Evolutionary conservation across 2,113 vertebrate genomes (phyloP).

Genomic region (Procapra przewalskii): DNA sequence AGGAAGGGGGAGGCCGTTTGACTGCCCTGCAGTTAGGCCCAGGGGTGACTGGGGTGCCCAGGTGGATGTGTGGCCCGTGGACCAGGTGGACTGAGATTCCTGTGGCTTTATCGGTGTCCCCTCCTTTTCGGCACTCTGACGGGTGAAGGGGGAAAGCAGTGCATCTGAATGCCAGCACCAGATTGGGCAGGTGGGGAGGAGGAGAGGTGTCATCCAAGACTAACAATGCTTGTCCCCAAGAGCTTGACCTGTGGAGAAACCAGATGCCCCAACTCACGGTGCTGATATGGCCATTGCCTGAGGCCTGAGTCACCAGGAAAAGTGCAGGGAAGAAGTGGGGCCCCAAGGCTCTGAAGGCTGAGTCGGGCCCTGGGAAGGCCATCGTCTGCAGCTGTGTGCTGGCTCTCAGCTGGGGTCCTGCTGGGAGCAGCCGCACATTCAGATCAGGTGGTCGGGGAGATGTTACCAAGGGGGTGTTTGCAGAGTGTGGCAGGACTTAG

Average conservation of each 20-base stretch:
- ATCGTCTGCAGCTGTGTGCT: not conserved
- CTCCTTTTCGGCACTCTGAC: too few relatives aligned
- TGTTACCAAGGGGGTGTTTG: not conserved
- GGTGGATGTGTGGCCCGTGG: not conserved
- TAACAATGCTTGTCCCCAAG: not conserved
- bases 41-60: not conserved
- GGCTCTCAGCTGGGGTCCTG: not conserved
- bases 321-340: not conserved
- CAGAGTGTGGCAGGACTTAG: not conserved
- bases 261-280: rapidly evolving
- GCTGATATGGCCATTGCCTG: too few relatives aligned
- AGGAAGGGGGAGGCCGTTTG: not conserved
- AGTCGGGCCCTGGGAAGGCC: not conserved
- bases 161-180: not conserved
- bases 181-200: not conserved
- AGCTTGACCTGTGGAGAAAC: not conserved
- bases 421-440: rapidly evolving
- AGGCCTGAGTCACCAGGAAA: not conserved
- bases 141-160: not conserved
- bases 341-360: not conserved
- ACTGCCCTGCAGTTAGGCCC: not conserved
- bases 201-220: not conserved
- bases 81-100: not conserved
- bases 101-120: rapidly evolving
- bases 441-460: not conserved